A percentile compares a stretch with the other conserved stretches of the same genome.
phyloP scores from a whole-genome alignment of 2,113 vertebrate genomes.

The Redunca redunca region DNA sequence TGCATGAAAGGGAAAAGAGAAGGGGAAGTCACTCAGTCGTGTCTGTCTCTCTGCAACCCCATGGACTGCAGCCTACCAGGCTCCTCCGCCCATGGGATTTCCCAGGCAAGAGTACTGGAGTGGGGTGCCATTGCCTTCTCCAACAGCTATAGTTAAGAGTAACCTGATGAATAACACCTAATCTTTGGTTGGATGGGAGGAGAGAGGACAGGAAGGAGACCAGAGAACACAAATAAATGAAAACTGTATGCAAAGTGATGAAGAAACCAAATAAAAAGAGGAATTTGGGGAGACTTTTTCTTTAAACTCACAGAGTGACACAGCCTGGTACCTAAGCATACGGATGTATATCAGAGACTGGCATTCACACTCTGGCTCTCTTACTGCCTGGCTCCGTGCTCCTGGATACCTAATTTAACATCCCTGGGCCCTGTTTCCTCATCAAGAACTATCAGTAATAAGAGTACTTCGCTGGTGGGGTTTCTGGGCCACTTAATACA shows the following conservation, averaged over 20 bases:
- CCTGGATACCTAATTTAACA: not conserved
- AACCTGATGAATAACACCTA: not conserved
- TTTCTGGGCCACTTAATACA: not conserved
- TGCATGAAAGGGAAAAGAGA: no score
- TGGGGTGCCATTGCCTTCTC: no score
- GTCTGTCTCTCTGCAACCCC: accelerated
- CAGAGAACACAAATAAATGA: not conserved
- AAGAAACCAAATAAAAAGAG: not conserved
- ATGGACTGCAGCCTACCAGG: no score
- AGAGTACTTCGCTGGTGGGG: not conserved
- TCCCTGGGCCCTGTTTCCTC: not conserved
- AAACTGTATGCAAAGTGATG: not conserved
- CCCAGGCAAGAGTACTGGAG: no score
- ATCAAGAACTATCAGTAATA: not conserved
- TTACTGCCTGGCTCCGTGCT: not conserved
- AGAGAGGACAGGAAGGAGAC: not conserved
- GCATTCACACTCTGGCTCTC: not conserved
- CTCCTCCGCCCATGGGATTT: no score
- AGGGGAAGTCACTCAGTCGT: no score
- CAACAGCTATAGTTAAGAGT: not conserved
- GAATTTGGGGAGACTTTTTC: not conserved
- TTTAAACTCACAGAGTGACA: accelerated
- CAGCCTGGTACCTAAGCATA: no score
- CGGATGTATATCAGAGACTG: not conserved
- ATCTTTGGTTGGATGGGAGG: not conserved